Evolutionary conservation across 2,888 invertebrate species (phyloP).

Genomic region (Macrophya annulata): DNA sequence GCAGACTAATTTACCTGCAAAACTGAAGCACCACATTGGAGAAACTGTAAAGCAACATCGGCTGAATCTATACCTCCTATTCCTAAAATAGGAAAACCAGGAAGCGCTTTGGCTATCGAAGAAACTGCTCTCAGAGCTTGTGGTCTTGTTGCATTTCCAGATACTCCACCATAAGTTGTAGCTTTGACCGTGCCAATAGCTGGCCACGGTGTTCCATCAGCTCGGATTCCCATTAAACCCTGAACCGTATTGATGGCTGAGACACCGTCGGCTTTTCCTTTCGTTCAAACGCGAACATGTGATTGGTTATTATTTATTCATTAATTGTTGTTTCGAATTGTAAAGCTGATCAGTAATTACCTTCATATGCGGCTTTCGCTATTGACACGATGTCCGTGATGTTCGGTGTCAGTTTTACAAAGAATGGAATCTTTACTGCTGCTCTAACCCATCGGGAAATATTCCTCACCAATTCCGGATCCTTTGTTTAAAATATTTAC

Average conservation of each 20-base stretch:
- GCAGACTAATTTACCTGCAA: conserved; percentile 87
- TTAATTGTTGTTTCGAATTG: background rate
- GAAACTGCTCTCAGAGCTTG: conserved; percentile 96
- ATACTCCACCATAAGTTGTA: conserved; percentile 97
- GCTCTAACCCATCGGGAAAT: conserved; percentile 95
- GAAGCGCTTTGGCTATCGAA: conserved; percentile 90
- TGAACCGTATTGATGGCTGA: conserved; percentile 99
- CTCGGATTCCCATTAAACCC: conserved; percentile 93
- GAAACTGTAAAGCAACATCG: conserved; percentile 96
- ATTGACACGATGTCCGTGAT: conserved; percentile 96
- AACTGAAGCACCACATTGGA: conserved; percentile 95
- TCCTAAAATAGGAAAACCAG: conserved; percentile 95
- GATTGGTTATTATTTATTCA: background rate
- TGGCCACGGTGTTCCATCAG: conserved; percentile 95
- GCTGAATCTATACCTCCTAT: conserved; percentile 99
- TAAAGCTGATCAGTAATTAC: conserved; percentile 76
- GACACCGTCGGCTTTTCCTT: conserved; percentile 96
- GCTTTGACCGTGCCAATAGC: conserved; percentile 89
- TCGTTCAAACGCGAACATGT: conserved; percentile 25
- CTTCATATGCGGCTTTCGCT: conserved; percentile 94
- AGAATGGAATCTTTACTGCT: conserved; percentile 95
- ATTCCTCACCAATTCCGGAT: conserved; percentile 92
- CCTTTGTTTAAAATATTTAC: conserved; percentile 80
- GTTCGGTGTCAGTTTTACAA: conserved; percentile 98
- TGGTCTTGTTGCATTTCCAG: conserved; percentile 96